A percentile compares a stretch with the other conserved stretches of the same genome.
Evolutionary conservation across 2,113 vertebrate species (phyloP).

Genomic region (Coreoperca whiteheadi): DNA sequence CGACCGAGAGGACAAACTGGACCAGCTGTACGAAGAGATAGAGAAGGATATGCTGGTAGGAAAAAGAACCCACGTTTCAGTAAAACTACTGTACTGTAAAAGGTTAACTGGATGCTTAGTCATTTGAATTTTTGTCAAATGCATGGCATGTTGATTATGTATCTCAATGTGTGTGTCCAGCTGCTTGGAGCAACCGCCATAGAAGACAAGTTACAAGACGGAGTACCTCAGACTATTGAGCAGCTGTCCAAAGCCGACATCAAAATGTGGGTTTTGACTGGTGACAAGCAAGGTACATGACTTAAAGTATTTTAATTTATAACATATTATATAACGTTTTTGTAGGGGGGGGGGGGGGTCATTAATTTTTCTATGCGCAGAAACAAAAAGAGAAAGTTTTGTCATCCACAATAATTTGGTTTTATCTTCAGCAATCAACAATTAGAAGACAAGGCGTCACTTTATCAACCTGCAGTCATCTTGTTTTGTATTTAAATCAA

Average conservation of each 20-base stretch:
- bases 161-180: slow-evolving; percentile 68
- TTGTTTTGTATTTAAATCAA: background rate
- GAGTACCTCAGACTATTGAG: slow-evolving; percentile 93
- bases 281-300: slow-evolving; percentile 94
- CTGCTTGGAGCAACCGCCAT: slow-evolving; percentile 93
- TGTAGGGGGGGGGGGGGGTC: background rate
- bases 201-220: slow-evolving; percentile 96
- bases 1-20: slow-evolving; percentile 87
- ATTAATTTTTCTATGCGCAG: background rate
- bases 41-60: slow-evolving; percentile 92
- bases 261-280: slow-evolving; percentile 96
- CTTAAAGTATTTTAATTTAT: background rate
- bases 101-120: fast-evolving
- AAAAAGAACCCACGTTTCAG: too few species aligned
- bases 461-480: background rate
- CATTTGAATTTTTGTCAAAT: background rate
- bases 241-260: slow-evolving; percentile 91
- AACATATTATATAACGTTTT: background rate
- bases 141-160: background rate
- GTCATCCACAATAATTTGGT: background rate
- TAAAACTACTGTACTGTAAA: background rate
- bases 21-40: slow-evolving; percentile 90
- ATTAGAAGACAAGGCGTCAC: background rate
- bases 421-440: background rate
- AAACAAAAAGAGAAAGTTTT: background rate